A percentile compares a stretch with the other conserved stretches of the same genome.
These are phyloP conservation scores for Bradypodion ventrale DNA, from an alignment of 2,797 vertebrate species.

Conservation along the genomic window DNA sequence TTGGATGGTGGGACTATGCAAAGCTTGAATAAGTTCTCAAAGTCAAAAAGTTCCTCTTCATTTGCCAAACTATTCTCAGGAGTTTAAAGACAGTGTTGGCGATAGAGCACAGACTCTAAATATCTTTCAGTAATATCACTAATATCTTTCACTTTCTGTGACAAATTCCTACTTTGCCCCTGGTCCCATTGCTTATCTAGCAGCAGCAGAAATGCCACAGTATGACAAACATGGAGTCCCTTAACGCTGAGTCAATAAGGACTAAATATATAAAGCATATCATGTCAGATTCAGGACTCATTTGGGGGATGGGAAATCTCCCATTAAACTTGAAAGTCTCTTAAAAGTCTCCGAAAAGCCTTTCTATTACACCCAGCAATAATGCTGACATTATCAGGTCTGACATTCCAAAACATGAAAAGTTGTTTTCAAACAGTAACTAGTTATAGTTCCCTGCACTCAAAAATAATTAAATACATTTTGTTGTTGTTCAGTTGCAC, in stretches of 20 bases:
- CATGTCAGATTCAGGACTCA: not conserved
- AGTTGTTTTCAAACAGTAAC: not conserved
- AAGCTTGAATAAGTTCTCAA: slow-evolving; percentile 26
- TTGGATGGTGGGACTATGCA: slow-evolving; percentile 15
- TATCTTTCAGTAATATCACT: too few species aligned
- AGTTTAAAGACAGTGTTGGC: slow-evolving; percentile 32
- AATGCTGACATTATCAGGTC: not conserved
- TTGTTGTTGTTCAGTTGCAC: too few species aligned
- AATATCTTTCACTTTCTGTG: slow-evolving; percentile 22
- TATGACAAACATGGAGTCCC: not conserved
- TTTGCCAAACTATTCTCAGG: not conserved
- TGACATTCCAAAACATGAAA: not conserved
- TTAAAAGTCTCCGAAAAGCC: not conserved
- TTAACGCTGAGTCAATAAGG: not conserved
- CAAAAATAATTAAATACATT: too few species aligned
- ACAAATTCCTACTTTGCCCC: not conserved
- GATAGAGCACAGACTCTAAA: slow-evolving; percentile 11
- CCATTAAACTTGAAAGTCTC: not conserved
- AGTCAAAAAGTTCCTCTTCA: slow-evolving; percentile 44
- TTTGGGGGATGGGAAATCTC: fast-evolving
- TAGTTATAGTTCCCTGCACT: not conserved
- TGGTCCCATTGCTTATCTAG: not conserved
- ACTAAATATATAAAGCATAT: not conserved
- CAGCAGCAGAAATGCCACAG: not conserved
- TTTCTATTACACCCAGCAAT: fast-evolving